A percentile compares a stretch with the other conserved stretches of the same genome.
phyloP scores from a whole-genome alignment of 2,888 invertebrate species.

The Mimumesa dahlbomi region DNA sequence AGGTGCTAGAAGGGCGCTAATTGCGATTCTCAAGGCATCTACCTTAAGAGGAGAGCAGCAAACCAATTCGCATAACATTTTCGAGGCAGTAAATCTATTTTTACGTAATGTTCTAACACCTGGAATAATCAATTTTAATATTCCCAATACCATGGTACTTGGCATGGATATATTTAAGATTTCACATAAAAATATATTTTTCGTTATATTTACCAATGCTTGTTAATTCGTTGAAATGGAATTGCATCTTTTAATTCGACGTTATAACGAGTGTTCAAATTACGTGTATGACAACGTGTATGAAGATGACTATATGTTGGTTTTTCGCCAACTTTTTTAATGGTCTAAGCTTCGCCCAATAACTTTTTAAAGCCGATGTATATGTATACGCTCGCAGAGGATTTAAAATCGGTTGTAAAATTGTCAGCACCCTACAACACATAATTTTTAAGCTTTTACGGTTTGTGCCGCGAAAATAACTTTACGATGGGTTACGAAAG shows the following conservation, averaged over 20 bases:
- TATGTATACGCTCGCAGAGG: constrained; percentile 9
- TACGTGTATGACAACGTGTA: too few species aligned
- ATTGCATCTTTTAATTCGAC: too few species aligned
- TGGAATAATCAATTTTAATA: constrained; percentile 46
- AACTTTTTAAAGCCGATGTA: constrained; percentile 49
- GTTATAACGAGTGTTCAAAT: too few species aligned
- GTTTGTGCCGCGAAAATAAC: constrained; percentile 30
- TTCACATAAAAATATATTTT: not conserved
- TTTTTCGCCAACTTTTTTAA: constrained; percentile 32
- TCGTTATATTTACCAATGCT: not conserved
- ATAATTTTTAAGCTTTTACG: constrained; percentile 55
- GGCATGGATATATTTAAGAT: not conserved
- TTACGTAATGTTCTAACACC: constrained; percentile 30
- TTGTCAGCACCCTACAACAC: constrained; percentile 46
- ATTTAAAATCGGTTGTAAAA: constrained; percentile 53
- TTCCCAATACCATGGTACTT: constrained; percentile 14
- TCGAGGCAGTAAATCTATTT: constrained; percentile 49
- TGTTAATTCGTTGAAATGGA: too few species aligned
- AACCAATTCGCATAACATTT: constrained; percentile 54
- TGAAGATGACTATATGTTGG: constrained; percentile 38
- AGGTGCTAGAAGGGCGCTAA: constrained; percentile 59
- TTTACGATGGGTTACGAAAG: constrained; percentile 30
- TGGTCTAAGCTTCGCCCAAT: constrained; percentile 24
- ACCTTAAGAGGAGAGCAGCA: constrained; percentile 58
- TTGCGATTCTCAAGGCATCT: constrained; percentile 58